Base-by-base conservation (phyloP, 1,140 invertebrate genomes). In the Papilio helenus region DNA sequence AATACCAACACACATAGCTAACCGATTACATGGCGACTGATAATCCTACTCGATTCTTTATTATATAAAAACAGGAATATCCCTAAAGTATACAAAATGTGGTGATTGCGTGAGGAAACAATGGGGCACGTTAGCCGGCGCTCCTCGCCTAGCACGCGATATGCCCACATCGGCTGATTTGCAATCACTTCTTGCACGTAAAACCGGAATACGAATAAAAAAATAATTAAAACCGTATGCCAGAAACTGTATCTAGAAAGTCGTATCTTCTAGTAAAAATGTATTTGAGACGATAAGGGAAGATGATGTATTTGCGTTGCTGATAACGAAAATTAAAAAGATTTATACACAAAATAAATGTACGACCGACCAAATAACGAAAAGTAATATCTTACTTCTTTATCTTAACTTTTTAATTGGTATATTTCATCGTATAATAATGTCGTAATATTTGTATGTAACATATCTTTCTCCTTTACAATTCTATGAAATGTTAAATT, bases 111-210 rank as follows among this genome's bases (percentile, higher is more conserved):
- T 58, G 49, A 55, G 44, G 26, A 76, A 77, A 77, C 76, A 77
- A 77, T 77, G 55, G 76, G 14, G 34, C 76, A 77, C 76, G 55
- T 55, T 77, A 77, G 76, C 76, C 34, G 76, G 26, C 74, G 51
- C 49, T 51, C 74, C 74, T 46, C 34, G 76, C n/a, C 23, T 26
- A 65, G 76, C 76, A 77, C 76, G 76, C 76, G 76, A 77, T 76
- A 20, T 65, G 55, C 76, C 76, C 55, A 65, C 76, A 65, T 65
- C 76, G 55, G 23, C 34, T 65, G 76, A 77, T 77, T 77, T 61
- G 76, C 76, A 65, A 77, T 77, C 76, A 61, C 76, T 61, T 61
- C 51, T 77, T 61, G 39, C 29, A 77, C 34, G n/a, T 58, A 23
- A 74, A 65, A 51, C 72, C 72, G 72, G 72, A 73, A 73, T 46